Conservation (phyloP, 2,113 vertebrate species). For the Antigone vipio region DNA sequence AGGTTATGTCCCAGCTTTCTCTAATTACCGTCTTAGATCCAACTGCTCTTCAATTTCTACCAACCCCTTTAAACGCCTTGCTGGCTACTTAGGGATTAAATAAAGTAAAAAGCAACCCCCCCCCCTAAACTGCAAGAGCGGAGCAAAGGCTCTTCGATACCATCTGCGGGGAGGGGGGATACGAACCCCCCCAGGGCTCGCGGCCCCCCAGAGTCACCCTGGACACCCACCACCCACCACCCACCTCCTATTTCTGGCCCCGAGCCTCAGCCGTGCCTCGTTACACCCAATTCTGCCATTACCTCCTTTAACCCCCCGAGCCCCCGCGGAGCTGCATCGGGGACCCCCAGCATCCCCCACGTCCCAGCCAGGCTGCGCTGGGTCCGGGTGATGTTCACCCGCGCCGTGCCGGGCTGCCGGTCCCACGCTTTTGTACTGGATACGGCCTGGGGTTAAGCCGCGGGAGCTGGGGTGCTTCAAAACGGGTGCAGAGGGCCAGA, state of each 20-base stretch:
- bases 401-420: not conserved
- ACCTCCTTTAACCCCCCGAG: not conserved
- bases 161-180: accelerated
- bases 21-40: not conserved
- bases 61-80: not conserved
- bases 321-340: not conserved
- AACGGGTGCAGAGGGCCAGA: not conserved
- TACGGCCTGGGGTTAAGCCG: not conserved
- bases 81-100: not conserved
- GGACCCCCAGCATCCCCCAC: not conserved
- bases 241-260: not conserved
- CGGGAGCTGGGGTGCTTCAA: not conserved
- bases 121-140: accelerated
- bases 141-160: not conserved
- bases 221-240: not conserved
- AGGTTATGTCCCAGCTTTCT: not conserved
- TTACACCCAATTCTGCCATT: not conserved
- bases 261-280: accelerated
- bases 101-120: not conserved
- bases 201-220: not conserved
- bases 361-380: not conserved
- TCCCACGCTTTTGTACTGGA: not conserved
- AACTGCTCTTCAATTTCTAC: not conserved
- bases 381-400: not conserved
- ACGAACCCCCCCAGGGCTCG: not conserved